Base-by-base conservation (phyloP, 2,888 invertebrate species). In the Leuctra nigra region DNA sequence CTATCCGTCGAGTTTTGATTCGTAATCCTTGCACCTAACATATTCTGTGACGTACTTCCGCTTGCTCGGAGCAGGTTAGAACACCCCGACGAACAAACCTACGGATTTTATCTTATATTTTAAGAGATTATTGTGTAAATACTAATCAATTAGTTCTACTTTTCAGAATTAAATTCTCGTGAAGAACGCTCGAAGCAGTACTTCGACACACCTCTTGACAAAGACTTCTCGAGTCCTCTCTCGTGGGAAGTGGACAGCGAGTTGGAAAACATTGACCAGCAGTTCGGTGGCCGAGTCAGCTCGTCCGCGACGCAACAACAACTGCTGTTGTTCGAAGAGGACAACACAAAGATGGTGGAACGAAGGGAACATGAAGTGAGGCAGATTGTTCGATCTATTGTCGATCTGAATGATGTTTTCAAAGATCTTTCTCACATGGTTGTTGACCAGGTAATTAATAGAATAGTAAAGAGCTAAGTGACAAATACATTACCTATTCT, bases 341-440 rank as follows among this genome's bases (percentile, higher is more conserved):
- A 90, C 64, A 82, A 86, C 0, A 80, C 80, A 61, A 74, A 84
- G 67, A 82, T 87, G 0, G 76, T 82, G 9, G 68, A 70, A 61
- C 84, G 87, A 64, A 77, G 91, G 38, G 92, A 93, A 67, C 81
- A 87, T 64, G 94, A 97, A 75, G 93, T 97, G 0, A 86, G 87
- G 53, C 87, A 90, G 67, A 91, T 99, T 58, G 92, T 97, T 0
- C 83, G 86, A 63, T 95, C 94, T 1, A 97, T 96, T 66, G 80
- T 88, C 11, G 97, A 99, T 71, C 78, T 99, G 61, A 96, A 97
- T 70, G 87, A 92, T 62, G 87, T 99, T 61, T 97, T 97, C 69
- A 93, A 94, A 75, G 84, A 81, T 64, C 67, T 81, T 25, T 75
- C 79, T 2, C 70, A 73, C 23, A 75, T 84, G 73, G 77, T 83